Conservation (phyloP, 2,797 vertebrate genomes). For the Xenentodon cancila region DNA sequence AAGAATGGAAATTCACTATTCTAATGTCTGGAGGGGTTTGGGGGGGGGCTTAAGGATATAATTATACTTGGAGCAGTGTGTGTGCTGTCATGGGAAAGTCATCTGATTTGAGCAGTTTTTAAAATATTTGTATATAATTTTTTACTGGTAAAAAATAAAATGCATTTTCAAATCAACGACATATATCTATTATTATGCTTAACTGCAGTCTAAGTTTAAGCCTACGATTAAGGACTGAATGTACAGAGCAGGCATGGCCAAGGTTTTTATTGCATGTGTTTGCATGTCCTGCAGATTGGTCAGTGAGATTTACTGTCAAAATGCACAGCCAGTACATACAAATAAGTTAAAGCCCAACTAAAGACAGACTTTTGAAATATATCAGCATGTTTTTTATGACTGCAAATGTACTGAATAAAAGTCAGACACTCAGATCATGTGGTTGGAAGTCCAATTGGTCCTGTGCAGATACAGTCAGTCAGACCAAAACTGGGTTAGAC, state of each 20-base stretch:
- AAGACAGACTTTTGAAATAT: too few species aligned
- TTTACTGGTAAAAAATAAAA: neutral
- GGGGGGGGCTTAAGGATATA: neutral
- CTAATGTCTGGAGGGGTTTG: conserved; percentile 22
- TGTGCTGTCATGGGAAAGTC: conserved; percentile 53
- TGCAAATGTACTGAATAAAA: too few species aligned
- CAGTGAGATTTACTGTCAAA: conserved; percentile 16
- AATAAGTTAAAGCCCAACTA: too few species aligned
- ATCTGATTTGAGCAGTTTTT: conserved; percentile 39
- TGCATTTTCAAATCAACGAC: neutral
- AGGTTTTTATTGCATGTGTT: neutral
- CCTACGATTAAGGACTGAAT: conserved; percentile 1
- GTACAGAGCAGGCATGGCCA: conserved; percentile 8
- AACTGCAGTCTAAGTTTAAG: neutral
- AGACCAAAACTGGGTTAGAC: too few species aligned
- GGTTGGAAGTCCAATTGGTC: too few species aligned
- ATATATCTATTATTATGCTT: neutral
- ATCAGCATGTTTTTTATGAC: too few species aligned
- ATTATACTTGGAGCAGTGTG: conserved; percentile 10
- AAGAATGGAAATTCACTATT: conserved; percentile 12
- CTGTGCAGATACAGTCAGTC: too few species aligned
- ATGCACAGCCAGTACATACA: neutral
- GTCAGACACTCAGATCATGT: too few species aligned
- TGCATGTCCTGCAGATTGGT: conserved; percentile 4
- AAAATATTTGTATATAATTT: neutral